phyloP scores from a whole-genome alignment of 2,113 vertebrate species.

The Cheirogaleus medius region DNA sequence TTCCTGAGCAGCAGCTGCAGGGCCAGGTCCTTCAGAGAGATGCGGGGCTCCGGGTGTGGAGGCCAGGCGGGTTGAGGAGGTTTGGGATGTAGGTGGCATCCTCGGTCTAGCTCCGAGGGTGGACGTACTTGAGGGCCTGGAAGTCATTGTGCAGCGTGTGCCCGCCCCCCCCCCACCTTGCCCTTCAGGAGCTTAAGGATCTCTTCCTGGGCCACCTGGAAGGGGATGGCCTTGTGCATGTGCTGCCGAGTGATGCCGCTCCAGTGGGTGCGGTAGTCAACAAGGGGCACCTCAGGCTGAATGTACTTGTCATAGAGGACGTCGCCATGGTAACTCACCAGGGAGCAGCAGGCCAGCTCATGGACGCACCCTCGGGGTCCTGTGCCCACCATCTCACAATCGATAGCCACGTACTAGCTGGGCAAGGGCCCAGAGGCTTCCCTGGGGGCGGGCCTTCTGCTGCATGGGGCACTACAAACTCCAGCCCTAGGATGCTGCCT shows the following conservation, averaged over 20 bases:
- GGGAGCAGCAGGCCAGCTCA: slow-evolving; percentile 93
- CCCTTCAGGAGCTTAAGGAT: slow-evolving; percentile 90
- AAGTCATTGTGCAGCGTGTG: slow-evolving; percentile 95
- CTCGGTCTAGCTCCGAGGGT: slow-evolving; percentile 88
- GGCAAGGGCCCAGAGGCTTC: neutral
- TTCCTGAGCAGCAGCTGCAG: slow-evolving; percentile 87
- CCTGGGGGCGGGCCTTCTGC: accelerated
- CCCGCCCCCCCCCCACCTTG: slow-evolving; percentile 94
- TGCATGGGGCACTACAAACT: accelerated
- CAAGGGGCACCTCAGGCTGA: slow-evolving; percentile 87
- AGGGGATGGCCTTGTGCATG: slow-evolving; percentile 88
- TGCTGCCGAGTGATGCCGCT: slow-evolving; percentile 91
- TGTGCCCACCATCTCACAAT: slow-evolving; percentile 99
- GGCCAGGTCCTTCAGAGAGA: slow-evolving; percentile 91
- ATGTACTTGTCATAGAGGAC: slow-evolving; percentile 94
- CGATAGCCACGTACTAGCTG: slow-evolving; percentile 89
- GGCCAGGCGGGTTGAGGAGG: slow-evolving; percentile 84
- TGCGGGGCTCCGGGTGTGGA: slow-evolving; percentile 22
- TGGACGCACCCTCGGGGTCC: slow-evolving; percentile 89
- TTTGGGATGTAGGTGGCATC: slow-evolving; percentile 87
- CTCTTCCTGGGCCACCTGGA: slow-evolving; percentile 90
- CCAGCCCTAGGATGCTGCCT: neutral
- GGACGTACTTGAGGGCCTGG: slow-evolving; percentile 87
- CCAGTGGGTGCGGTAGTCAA: slow-evolving; percentile 94
- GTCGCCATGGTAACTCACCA: slow-evolving; percentile 91